Base-by-base conservation (phyloP, 2,113 vertebrate species). In the Tenrec ecaudatus region DNA sequence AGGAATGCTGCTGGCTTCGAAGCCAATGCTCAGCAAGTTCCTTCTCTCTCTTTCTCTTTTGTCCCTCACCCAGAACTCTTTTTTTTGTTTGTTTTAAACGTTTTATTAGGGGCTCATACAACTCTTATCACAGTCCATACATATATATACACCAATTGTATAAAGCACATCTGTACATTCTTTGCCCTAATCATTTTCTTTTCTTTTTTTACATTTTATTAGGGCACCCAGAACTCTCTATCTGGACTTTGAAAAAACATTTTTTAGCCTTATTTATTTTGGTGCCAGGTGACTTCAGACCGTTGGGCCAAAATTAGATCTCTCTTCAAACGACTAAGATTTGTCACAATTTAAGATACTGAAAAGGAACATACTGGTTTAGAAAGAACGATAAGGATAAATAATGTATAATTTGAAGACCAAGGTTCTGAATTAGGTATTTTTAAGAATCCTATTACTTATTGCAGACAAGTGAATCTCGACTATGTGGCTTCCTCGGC, bases 291-390 rank as follows among this genome's bases (percentile, higher is more conserved):
- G 71, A 91, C 33, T 66, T 93, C 25, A 85, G 33, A 14, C n/a
- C 47, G 19, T 80, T 94, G 53, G 86, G n/a, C 36, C 19, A 92
- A 93, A 92, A 88, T 93, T 87, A 90, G 40, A 58, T 91, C 31
- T 53, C 31, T 69, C 20, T 88, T 94, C 82, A 94, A 60, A 77
- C 60, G 86, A 68, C 57, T 85, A 89, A 68, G 3, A 80, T 78
- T 82, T 88, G 58, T 93, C 60, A 84, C 58, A 82, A 62, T 89
- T 95, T 90, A 88, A 47, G 75, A 82, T 22, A 84, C 81, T 75
- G 31, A 84, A 33, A 85, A 88, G 68, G 66, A 82, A 23, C 22
- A n/a, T 78, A 66, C 23, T 71, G 75, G 2, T 82, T 92, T 88
- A 78, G 57, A 83, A 96, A 90, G 64, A 89, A 75, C 15, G 81